Percentiles rank a stretch among this genome's conserved stretches.
phyloP scores from a whole-genome alignment of 2,797 vertebrate genomes.

The Australoheros facetus region DNA sequence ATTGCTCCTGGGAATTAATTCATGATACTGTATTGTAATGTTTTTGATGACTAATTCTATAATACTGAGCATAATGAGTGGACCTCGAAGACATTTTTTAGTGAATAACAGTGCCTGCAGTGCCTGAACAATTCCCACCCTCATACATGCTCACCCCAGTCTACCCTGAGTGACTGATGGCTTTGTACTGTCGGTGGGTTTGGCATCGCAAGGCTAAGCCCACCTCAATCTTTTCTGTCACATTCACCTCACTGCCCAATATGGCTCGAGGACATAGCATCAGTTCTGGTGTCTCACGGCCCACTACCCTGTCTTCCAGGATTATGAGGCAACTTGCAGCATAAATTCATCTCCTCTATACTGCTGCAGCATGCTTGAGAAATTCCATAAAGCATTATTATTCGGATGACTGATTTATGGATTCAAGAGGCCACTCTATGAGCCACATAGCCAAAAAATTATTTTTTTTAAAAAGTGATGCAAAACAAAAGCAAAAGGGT shows the following conservation, averaged over 20 bases:
- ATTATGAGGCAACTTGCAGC: constrained; percentile 43
- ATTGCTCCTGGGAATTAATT: not conserved
- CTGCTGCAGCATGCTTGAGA: constrained; percentile 47
- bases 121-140: not conserved
- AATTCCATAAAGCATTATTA: constrained; percentile 57
- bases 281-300: constrained; percentile 54
- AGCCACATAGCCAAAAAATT: constrained; percentile 20
- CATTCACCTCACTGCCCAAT: constrained; percentile 49
- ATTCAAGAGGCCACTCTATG: constrained; percentile 35
- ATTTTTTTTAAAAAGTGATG: not conserved
- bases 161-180: constrained; percentile 3
- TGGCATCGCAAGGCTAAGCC: constrained; percentile 21
- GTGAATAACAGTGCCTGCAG: constrained; percentile 2
- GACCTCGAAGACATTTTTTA: constrained; percentile 10
- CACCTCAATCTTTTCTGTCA: constrained; percentile 57
- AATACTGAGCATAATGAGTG: not conserved
- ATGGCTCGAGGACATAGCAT: constrained; percentile 46
- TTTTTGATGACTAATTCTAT: not conserved
- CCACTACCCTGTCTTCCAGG: constrained; percentile 44
- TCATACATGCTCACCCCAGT: not conserved
- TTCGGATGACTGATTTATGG: constrained; percentile 52
- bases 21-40: not conserved
- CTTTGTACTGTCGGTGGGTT: constrained; percentile 19
- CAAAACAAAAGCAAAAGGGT: constrained; percentile 13
- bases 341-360: constrained; percentile 54